phyloP scores from a whole-genome alignment of 1,140 invertebrate species.

The Oedothorax gibbosus region DNA sequence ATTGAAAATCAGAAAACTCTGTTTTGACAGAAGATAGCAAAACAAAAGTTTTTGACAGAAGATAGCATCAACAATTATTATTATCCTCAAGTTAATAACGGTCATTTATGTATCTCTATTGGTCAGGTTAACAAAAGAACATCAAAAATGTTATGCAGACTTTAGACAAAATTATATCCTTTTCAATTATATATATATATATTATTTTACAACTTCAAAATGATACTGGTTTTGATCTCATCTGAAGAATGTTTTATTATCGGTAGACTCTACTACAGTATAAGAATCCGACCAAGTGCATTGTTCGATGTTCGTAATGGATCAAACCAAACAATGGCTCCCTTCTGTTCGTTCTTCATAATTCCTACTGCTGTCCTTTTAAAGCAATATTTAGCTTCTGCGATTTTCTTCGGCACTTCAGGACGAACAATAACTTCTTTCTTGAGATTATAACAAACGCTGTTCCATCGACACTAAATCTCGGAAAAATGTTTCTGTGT shows the following conservation, averaged over 20 bases:
- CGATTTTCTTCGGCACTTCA: constrained; percentile 26
- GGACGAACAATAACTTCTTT: constrained; percentile 38
- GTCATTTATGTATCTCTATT: too few relatives aligned
- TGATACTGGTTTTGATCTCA: too few relatives aligned
- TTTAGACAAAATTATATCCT: too few relatives aligned
- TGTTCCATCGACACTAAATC: constrained; percentile 16
- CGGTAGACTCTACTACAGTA: not conserved
- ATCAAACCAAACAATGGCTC: constrained; percentile 26
- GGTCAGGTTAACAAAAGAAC: too few relatives aligned
- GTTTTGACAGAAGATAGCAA: too few relatives aligned
- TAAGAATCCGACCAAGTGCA: not conserved
- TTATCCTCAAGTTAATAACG: too few relatives aligned
- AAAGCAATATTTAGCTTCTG: constrained; percentile 27
- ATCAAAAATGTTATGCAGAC: too few relatives aligned
- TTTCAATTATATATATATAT: too few relatives aligned
- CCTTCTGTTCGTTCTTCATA: constrained; percentile 36
- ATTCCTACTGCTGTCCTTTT: constrained; percentile 13
- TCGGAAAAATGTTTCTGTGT: not conserved
- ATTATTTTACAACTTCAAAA: too few relatives aligned
- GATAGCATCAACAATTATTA: too few relatives aligned
- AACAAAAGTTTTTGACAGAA: too few relatives aligned
- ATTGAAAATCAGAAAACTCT: too few relatives aligned
- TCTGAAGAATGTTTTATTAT: constrained; percentile 24
- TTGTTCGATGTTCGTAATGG: not conserved
- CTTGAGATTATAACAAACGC: constrained; percentile 19